Conservation (phyloP, 37 sponge, comb jelly and placozoan species). For the Halisarca cf. caerulea region DNA sequence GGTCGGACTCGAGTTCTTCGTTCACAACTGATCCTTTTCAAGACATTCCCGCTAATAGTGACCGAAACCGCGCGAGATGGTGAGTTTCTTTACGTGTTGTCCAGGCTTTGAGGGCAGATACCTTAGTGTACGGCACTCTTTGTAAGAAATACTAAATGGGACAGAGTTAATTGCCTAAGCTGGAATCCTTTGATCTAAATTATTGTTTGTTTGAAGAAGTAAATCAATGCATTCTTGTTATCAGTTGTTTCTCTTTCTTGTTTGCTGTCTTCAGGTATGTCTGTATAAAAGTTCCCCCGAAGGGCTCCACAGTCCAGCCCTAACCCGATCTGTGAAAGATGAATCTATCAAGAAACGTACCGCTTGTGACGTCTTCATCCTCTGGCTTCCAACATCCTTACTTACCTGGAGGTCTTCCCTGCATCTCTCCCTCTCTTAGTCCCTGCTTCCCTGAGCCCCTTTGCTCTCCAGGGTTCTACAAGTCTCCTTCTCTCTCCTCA, state of each 20-base stretch:
- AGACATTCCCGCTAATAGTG: neutral
- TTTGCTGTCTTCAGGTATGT: neutral
- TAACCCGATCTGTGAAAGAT: neutral
- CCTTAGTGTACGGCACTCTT: neutral
- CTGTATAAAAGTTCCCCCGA: neutral
- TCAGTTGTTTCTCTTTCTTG: neutral
- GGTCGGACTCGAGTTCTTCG: constrained; percentile 69
- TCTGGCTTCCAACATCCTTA: neutral
- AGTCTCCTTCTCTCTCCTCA: neutral
- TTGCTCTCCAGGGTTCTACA: neutral
- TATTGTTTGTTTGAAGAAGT: neutral
- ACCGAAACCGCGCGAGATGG: neutral
- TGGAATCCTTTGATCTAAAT: constrained; percentile 5
- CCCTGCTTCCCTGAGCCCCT: constrained; percentile 3
- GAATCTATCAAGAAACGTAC: neutral
- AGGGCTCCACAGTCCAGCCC: neutral
- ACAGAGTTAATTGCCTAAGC: too few species aligned
- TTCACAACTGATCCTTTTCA: constrained; percentile 57
- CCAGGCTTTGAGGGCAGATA: neutral
- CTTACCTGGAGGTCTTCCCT: neutral
- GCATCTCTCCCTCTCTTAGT: neutral
- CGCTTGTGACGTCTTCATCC: neutral
- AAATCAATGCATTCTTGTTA: constrained; percentile 21
- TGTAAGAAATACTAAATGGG: neutral
- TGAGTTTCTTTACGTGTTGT: neutral